A percentile compares a stretch with the other conserved stretches of the same genome.
Evolutionary conservation across 2,888 invertebrate species (phyloP).

Genomic region (Folsomia candida): DNA sequence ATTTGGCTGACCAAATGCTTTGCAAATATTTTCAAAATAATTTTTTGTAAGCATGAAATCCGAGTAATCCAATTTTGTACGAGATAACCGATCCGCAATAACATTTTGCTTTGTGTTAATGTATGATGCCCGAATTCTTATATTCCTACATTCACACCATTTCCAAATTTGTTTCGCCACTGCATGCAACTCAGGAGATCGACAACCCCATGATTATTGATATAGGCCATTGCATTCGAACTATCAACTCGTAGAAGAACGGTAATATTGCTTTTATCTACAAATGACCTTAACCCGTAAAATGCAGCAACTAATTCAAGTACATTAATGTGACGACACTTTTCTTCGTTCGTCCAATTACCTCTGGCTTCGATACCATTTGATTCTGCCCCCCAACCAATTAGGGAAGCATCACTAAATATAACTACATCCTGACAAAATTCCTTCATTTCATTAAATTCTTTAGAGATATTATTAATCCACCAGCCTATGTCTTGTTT

Average conservation of each 20-base stretch:
- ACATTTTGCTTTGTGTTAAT: constrained; percentile 11
- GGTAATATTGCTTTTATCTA: no score
- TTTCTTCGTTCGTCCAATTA: constrained; percentile 14
- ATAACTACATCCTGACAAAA: constrained; percentile 16
- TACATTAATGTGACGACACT: constrained; percentile 15
- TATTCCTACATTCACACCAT: constrained; percentile 4
- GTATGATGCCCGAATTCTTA: constrained; percentile 18
- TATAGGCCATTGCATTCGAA: constrained; percentile 28
- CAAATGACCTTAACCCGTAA: constrained; percentile 12
- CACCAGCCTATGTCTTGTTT: constrained; percentile 19
- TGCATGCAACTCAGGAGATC: background rate
- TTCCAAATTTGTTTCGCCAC: constrained; percentile 22
- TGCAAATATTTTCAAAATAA: no score
- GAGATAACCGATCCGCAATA: constrained; percentile 15
- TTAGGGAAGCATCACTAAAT: constrained; percentile 21
- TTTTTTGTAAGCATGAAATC: no score
- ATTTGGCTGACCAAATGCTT: background rate
- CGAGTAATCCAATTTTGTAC: no score
- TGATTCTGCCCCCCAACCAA: constrained; percentile 23
- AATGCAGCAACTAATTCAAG: constrained; percentile 23
- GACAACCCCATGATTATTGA: constrained; percentile 28
- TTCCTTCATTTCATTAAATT: background rate
- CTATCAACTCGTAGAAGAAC: no score
- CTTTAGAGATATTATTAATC: background rate
- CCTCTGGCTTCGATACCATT: no score